Percentiles rank a stretch among this genome's conserved stretches.
Conservation (phyloP, 2,888 invertebrate genomes). For the Lasioglossum figueresi region DNA sequence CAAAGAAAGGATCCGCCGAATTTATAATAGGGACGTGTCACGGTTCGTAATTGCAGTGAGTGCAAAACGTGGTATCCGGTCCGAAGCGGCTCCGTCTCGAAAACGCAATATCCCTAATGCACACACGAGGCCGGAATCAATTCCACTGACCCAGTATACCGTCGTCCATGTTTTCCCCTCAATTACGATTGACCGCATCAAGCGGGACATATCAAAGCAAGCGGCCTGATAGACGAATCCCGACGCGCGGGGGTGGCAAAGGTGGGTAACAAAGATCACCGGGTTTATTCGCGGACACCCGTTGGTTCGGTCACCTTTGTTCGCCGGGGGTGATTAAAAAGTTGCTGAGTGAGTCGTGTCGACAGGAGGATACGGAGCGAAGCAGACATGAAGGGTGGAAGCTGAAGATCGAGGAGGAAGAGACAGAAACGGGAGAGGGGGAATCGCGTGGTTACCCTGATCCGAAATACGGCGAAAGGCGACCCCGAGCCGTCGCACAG, state of each 20-base stretch:
- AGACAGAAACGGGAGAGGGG: not conserved
- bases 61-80: not conserved
- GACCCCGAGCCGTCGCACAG: no score
- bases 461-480: no score
- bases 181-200: constrained; percentile 36
- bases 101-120: constrained; percentile 23
- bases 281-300: constrained; percentile 65
- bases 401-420: constrained; percentile 20
- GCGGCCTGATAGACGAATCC: not conserved
- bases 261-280: constrained; percentile 6
- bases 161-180: constrained; percentile 20
- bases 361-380: constrained; percentile 52
- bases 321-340: constrained; percentile 79
- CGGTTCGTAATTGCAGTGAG: constrained; percentile 5
- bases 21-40: not conserved
- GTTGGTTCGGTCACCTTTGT: constrained; percentile 74
- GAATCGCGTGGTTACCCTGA: not conserved
- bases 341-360: constrained; percentile 73
- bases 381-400: constrained; percentile 34
- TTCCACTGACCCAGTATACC: constrained; percentile 49
- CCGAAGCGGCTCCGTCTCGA: not conserved
- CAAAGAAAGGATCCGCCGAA: not conserved
- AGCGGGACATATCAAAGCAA: constrained; percentile 41
- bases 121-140: constrained; percentile 8
- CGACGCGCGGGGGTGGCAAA: not conserved